These are phyloP conservation scores for Cancer borealis DNA, from an alignment of 2,888 invertebrate species.

Conservation along the genomic window DNA sequence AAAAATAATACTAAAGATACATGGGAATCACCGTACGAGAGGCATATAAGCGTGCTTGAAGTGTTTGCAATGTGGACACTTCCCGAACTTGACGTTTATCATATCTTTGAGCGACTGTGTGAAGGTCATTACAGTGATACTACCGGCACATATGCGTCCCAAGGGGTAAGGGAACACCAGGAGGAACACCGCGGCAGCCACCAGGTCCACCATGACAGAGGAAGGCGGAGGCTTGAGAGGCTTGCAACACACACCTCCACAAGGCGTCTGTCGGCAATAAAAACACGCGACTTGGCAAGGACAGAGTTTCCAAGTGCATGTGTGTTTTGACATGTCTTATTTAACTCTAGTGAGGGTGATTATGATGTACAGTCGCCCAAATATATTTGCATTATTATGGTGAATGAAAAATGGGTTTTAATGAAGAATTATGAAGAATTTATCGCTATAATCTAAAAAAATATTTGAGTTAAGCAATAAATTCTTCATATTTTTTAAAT, in stretches of 20 bases:
- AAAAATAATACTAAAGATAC: not conserved
- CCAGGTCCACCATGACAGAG: not conserved
- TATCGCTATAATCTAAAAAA: no score
- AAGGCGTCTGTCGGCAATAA: not conserved
- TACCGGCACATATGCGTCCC: not conserved
- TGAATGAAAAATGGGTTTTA: no score
- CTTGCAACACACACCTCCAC: not conserved
- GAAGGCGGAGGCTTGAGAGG: not conserved
- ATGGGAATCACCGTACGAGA: not conserved
- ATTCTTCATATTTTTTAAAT: no score
- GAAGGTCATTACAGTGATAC: not conserved
- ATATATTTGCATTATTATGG: no score
- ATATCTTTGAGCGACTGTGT: not conserved
- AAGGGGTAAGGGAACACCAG: not conserved
- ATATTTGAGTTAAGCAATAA: no score
- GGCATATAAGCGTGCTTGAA: not conserved
- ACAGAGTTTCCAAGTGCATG: not conserved
- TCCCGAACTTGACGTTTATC: not conserved
- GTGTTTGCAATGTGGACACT: not conserved
- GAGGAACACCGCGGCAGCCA: not conserved
- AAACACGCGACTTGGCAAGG: not conserved
- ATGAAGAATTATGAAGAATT: no score
- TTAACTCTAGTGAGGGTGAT: not conserved
- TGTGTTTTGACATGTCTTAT: not conserved
- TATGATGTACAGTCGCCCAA: not conserved